Conservation (phyloP, 2,113 vertebrate genomes). For the Micromys minutus region DNA sequence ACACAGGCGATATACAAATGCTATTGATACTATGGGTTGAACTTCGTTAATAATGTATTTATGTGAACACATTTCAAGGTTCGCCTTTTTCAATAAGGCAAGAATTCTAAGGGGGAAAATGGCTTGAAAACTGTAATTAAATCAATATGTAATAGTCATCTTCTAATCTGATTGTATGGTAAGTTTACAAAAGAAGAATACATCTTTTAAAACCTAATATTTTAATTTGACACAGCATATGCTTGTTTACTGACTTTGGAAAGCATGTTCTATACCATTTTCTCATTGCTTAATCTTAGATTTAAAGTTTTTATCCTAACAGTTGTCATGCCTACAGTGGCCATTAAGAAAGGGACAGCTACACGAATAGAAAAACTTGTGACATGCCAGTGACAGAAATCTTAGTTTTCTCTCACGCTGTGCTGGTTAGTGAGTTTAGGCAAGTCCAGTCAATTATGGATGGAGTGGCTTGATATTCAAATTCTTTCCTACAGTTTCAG, state of each 20-base stretch:
- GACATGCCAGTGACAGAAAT: neutral
- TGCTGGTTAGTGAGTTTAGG: neutral
- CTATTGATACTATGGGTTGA: neutral
- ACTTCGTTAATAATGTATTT: slow-evolving; percentile 32
- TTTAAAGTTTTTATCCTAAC: neutral
- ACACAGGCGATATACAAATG: slow-evolving; percentile 32
- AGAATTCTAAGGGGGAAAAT: slow-evolving; percentile 32
- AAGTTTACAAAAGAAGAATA: slow-evolving; percentile 51
- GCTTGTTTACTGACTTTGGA: slow-evolving; percentile 36
- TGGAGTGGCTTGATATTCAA: neutral
- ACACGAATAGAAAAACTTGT: neutral
- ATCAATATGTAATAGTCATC: slow-evolving; percentile 57
- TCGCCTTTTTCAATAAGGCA: slow-evolving; percentile 52
- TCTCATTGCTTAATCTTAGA: slow-evolving; percentile 18
- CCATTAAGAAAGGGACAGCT: neutral
- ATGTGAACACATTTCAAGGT: slow-evolving; percentile 30
- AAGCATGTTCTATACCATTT: slow-evolving; percentile 44
- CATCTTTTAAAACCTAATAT: slow-evolving; percentile 40
- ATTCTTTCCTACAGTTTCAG: neutral
- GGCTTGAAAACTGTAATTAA: slow-evolving; percentile 53
- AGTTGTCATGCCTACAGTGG: neutral
- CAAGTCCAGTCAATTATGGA: neutral
- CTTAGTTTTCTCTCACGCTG: slow-evolving; percentile 15
- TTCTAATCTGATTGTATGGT: slow-evolving; percentile 49
- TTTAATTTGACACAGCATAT: neutral